A percentile compares a stretch with the other conserved stretches of the same genome.
Evolutionary conservation across 2,888 invertebrate species (phyloP).

Genomic region (Cremastinae sp.): DNA sequence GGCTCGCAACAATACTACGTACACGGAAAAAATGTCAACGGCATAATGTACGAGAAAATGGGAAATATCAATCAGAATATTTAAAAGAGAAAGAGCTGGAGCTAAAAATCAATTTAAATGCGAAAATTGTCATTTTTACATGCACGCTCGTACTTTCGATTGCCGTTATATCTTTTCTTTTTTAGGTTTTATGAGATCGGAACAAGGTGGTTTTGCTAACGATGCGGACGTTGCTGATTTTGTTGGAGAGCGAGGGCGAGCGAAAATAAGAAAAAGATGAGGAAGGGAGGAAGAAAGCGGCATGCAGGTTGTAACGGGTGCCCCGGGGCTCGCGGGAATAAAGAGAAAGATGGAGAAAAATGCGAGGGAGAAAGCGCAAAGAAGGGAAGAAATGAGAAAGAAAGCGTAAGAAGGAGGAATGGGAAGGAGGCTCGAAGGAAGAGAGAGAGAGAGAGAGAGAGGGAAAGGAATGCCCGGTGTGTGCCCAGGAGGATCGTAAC

Average conservation of each 20-base stretch:
- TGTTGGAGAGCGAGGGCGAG: conserved; percentile 4
- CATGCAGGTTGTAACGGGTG: conserved; percentile 56
- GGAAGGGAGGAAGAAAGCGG: conserved; percentile 40
- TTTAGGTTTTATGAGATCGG: conserved; percentile 18
- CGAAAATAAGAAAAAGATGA: conserved; percentile 17
- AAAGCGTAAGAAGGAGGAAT: conserved; percentile 40
- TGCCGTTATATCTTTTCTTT: background rate
- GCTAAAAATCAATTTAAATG: too few relatives aligned
- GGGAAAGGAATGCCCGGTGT: conserved; percentile 61
- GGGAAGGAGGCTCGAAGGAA: too few relatives aligned
- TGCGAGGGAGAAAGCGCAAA: conserved; percentile 49
- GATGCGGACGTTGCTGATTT: conserved; percentile 53
- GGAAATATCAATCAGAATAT: too few relatives aligned
- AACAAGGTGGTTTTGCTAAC: conserved; percentile 48
- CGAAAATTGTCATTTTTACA: too few relatives aligned
- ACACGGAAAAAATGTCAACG: too few relatives aligned
- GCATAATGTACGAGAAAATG: too few relatives aligned
- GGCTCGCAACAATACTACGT: background rate
- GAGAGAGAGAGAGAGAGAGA: conserved; percentile 48
- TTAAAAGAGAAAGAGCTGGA: background rate
- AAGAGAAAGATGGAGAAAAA: conserved; percentile 38
- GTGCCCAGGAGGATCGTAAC: conserved; percentile 58
- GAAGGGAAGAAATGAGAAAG: conserved; percentile 26
- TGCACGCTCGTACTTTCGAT: background rate
- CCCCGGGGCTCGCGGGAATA: conserved; percentile 38